Evolutionary conservation across 2,888 invertebrate genomes (phyloP), one percentile per base, ranked within the genome.

Genomic region (Drosophila aldrichi): DNA sequence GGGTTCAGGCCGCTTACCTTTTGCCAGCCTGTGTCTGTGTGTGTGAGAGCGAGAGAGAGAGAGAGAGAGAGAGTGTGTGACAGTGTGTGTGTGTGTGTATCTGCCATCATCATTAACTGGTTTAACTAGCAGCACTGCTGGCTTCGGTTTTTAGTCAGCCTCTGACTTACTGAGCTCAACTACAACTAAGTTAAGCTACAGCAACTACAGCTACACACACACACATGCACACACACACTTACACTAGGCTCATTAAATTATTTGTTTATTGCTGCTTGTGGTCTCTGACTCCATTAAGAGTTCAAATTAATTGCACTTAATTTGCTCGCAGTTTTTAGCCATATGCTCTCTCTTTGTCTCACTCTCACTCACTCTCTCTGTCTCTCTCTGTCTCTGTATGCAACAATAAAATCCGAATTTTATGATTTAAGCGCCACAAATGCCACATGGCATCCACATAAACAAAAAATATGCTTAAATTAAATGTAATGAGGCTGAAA

Each of bases 231-330:
- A 25, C 16, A 25, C 16, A 25, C 25, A 8, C 46, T 6, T 9
- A n/a, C 12, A 29, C 20, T 44, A 16, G 51, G 51, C 36, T 72
- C 81, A 70, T 89, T 78, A 85, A 81, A 83, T 89, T 85, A 87
- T 89, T 89, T 89, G 88, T 87, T 87, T 89, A 87, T 82, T 77
- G 78, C 79, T 73, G 73, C 52, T 49, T 49, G 49, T 34, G 49
- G 84, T 73, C 69, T 70, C 62, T 79, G 70, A 72, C 73, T 72
- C 83, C 82, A 87, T 87, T 89, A 89, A 83, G 58, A 77, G 89
- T 81, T 87, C 74, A 82, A 87, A 89, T 77, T 81, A 75, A 82
- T 75, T 67, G 81, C 74, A 70, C 79, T 80, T 88, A 87, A 89
- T 89, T 82, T 67, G 29, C 34, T 54, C 49, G 20, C 52, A 36